Evolutionary conservation across 2,113 vertebrate species (phyloP).

Genomic region (Delphinus delphis): DNA sequence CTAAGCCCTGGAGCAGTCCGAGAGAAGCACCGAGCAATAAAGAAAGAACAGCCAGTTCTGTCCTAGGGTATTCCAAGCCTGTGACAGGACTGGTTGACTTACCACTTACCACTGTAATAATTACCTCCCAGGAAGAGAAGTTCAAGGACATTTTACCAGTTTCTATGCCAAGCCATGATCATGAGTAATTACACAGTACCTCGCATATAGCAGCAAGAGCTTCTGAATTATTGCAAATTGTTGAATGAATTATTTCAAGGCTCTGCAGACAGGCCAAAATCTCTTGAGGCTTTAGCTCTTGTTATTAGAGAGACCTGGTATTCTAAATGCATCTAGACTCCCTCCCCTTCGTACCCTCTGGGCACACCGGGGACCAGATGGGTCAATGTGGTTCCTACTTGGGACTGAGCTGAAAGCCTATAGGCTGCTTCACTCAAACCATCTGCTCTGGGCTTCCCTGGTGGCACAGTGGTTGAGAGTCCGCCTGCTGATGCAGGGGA

Average conservation of each 20-base stretch:
- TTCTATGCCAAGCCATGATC: conserved; percentile 52
- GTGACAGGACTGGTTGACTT: not conserved
- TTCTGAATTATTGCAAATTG: conserved; percentile 65
- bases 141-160: conserved; percentile 62
- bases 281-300: conserved; percentile 4
- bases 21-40: not conserved
- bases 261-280: conserved; percentile 29
- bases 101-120: not conserved
- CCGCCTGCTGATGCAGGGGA: too few species aligned
- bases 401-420: not conserved
- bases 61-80: not conserved
- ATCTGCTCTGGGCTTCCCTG: not conserved
- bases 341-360: not conserved
- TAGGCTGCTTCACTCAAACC: not conserved
- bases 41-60: not conserved
- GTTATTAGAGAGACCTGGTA: not conserved
- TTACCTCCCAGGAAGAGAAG: conserved; percentile 49
- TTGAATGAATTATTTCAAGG: conserved; percentile 66
- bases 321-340: not conserved
- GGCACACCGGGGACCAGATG: not conserved
- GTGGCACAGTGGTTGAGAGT: too few species aligned
- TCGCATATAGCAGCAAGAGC: not conserved
- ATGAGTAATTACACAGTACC: conserved; percentile 11
- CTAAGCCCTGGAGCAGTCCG: not conserved
- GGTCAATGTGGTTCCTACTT: not conserved